Conservation (phyloP, 2,113 vertebrate species). For the Dipodomys ordii region DNA sequence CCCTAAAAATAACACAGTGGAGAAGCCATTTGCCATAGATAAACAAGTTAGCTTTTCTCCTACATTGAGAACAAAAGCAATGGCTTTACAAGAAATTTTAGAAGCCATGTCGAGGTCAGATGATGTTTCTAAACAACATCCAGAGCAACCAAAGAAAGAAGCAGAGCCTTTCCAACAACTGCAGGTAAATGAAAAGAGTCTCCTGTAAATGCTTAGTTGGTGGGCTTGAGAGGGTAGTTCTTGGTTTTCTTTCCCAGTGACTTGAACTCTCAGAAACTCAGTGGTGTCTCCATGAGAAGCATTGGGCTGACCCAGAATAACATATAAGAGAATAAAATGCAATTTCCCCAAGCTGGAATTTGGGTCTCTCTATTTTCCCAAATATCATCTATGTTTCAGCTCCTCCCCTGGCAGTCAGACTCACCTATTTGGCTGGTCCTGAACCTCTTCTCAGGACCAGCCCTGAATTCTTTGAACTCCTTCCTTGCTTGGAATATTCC, state of each 20-base stretch:
- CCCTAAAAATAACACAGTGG: constrained; percentile 81
- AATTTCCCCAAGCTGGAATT: neutral
- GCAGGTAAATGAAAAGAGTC: constrained; percentile 86
- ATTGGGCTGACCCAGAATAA: too few species aligned
- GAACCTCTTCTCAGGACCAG: neutral
- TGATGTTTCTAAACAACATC: constrained; percentile 76
- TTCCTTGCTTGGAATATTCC: neutral
- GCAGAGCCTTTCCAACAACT: constrained; percentile 79
- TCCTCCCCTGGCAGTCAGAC: neutral
- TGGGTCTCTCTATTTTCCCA: neutral
- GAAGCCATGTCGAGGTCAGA: constrained; percentile 83
- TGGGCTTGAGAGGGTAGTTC: neutral
- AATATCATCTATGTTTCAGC: neutral
- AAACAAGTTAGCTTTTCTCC: constrained; percentile 85
- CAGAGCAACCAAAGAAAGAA: constrained; percentile 59
- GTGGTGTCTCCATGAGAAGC: neutral
- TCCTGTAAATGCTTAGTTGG: neutral
- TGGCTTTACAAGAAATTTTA: constrained; percentile 83
- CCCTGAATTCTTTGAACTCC: neutral
- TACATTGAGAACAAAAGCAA: constrained; percentile 77
- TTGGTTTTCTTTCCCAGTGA: neutral
- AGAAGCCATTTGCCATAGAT: constrained; percentile 70
- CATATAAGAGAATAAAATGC: too few species aligned
- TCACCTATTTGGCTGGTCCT: neutral
- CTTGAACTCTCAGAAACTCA: neutral